Base-by-base conservation (phyloP, 2,888 invertebrate species). In the Rotaria macrura region DNA sequence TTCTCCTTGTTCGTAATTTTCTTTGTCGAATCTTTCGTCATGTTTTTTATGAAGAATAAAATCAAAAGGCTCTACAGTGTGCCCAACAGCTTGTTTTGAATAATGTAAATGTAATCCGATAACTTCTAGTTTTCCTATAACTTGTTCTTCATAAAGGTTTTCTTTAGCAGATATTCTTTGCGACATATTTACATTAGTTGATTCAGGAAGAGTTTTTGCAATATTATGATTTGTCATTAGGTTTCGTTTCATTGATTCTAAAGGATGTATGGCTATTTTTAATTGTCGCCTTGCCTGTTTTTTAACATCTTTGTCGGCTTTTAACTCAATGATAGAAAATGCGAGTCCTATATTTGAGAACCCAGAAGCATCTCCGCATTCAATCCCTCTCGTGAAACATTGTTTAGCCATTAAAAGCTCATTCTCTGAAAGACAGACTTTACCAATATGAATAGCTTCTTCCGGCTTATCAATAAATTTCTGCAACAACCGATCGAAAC, bases 101-200 rank as follows among this genome's bases (percentile, higher is more conserved):
- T 40, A 74, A 74, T 74, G 74, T 40, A 74, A n/a, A 1, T 74
- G 74, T 74, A n/a, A n/a, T 74, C 74, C 74, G 23, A 74, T 74
- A 10, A 74, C 74, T 74, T 74, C 74, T 40, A 74, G 10, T 74
- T 74, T 74, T 3, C 74, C n/a, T 14, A 1, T 5, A 6, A 74
- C n/a, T 40, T 74, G 74, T 23, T 74, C 74, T 40, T 74, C 34
- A 40, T 74, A 74, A 10, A 23, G 10, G 40, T 74, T 74, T 6
- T 74, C 74, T 74, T 74, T 74, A 23, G 40, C 38, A 38, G 74
- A 74, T 17, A 74, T 7, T 40, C 40, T 74, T 74, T 38, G 2
- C 20, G 20, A 3, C 3, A 74, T 23, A 23, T 74, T 40, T 40
- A 1, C 40, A 9, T 38, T 74, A 12, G 57, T 29, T 38, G 74